Conservation (phyloP, 2,797 vertebrate species). For the Euthynnus affinis region DNA sequence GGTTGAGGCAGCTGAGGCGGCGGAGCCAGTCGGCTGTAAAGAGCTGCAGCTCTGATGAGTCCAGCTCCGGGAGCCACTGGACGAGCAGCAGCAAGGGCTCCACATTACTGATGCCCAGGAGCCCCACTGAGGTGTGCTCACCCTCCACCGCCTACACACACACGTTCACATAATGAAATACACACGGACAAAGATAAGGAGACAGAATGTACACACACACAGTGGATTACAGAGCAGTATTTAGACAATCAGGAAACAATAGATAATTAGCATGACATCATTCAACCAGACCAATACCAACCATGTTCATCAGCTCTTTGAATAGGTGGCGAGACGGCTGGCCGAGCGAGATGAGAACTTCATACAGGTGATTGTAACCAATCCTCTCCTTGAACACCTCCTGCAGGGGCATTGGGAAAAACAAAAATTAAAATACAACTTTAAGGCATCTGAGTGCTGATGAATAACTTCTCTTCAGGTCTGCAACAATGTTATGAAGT, state of each 20-base stretch:
- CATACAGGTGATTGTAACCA: conserved; percentile 95
- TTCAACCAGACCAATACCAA: conserved; percentile 72
- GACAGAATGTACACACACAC: neutral
- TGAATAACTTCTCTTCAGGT: neutral
- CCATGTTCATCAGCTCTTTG: conserved; percentile 99
- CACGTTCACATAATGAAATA: neutral
- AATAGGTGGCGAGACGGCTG: conserved; percentile 93
- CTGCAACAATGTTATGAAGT: neutral
- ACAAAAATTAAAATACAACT: neutral
- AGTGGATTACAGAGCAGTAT: neutral
- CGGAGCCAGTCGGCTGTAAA: conserved; percentile 95
- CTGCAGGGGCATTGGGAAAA: conserved; percentile 71
- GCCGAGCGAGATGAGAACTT: conserved; percentile 94
- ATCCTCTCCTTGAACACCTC: conserved; percentile 99
- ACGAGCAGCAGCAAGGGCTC: conserved; percentile 94
- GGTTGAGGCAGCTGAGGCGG: conserved; percentile 94
- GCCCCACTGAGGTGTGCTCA: conserved; percentile 95
- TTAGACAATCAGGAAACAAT: neutral
- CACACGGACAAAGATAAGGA: neutral
- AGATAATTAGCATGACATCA: neutral
- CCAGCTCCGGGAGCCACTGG: conserved; percentile 96
- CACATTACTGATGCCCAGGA: conserved; percentile 97
- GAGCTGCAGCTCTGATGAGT: conserved; percentile 92
- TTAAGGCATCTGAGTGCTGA: neutral
- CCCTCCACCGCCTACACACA: conserved; percentile 92